Percentiles rank a stretch among this genome's conserved stretches.
Evolutionary conservation across 1,140 invertebrate genomes (phyloP).

Genomic region (Tyrophagus putrescentiae): DNA sequence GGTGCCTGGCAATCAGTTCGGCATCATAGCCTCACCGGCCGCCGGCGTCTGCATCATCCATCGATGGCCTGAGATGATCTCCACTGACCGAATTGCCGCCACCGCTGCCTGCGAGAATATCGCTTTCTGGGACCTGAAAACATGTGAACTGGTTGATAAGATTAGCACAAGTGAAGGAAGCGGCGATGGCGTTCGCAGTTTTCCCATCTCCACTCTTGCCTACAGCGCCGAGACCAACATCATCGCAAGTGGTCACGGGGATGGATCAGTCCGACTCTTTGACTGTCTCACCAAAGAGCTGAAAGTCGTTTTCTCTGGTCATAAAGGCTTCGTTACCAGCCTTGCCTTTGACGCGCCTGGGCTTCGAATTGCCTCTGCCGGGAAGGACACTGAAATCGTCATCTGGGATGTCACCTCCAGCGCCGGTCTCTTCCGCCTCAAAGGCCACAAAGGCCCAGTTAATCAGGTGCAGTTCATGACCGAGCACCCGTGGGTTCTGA

Average conservation of each 20-base stretch:
- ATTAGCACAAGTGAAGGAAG: conserved; percentile 53
- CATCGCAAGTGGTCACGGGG: conserved; percentile 75
- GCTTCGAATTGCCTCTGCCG: conserved; percentile 64
- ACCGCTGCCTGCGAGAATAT: conserved; percentile 81
- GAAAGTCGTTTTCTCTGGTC: conserved; percentile 66
- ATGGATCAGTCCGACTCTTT: conserved; percentile 73
- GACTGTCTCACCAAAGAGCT: conserved; percentile 45
- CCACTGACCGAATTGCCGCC: conserved; percentile 64
- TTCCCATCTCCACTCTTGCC: conserved; percentile 41
- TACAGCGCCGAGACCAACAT: conserved; percentile 33
- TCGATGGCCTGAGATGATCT: conserved; percentile 48
- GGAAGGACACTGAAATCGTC: conserved; percentile 62
- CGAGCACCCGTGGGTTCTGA: conserved; percentile 51
- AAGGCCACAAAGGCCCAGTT: conserved; percentile 80
- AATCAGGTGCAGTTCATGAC: conserved; percentile 69
- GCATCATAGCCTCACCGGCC: conserved; percentile 61
- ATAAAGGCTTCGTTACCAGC: conserved; percentile 66
- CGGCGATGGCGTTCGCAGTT: conserved; percentile 48
- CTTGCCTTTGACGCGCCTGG: conserved; percentile 63
- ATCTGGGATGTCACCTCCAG: conserved; percentile 88
- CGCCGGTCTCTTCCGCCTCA: conserved; percentile 66
- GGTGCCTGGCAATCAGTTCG: conserved; percentile 59
- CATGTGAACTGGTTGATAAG: conserved; percentile 71
- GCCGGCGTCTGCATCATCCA: conserved; percentile 55
- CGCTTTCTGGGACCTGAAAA: conserved; percentile 78